Evolutionary conservation across 2,797 vertebrate genomes (phyloP), one percentile per base, ranked within the genome.

Genomic region (Linurgus olivaceus): DNA sequence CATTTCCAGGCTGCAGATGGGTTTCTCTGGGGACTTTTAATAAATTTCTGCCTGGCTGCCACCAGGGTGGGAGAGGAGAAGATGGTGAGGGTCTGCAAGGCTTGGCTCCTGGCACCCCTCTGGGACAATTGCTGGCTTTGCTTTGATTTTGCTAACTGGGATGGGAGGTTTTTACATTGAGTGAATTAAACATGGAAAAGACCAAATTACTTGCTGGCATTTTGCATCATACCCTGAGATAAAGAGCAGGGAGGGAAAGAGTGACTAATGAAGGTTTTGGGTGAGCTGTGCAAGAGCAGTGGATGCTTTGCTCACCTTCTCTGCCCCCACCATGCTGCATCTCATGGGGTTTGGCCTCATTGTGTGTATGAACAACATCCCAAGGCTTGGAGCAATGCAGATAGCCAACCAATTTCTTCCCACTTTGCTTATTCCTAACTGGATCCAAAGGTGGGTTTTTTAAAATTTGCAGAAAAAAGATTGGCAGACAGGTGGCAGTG

Each of bases 281-380:
- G 29, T 17, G 35, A 57, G 13, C 52, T 11, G 28, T 26, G n/a
- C 15, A 33, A 47, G 57, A 51, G 73, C 26, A 86, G 51, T 4
- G 2, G 42, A 15, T 67, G 28, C 37, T 33, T 44, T 5, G 5
- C 48, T 63, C 2, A 0, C 28, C 35, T 28, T 5, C 55, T 62
- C 44, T 62, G 68, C 2, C 1, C 63, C 20, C 54, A 29, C 50
- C 63, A 81, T 0, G 0, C 42, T 68, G 35, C 0, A 0, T 52
- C 59, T 48, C 44, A 5, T 0, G 26, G 50, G 17, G 9, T 31
- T 28, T 66, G 37, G 45, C 45, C 40, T 66, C 16, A 6, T 28
- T 25, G 9, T 23, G 54, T 15, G 3, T 12, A 38, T 17, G 57
- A 61, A 17, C 23, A 75, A 5, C 62, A 29, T 10, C 42, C 40